Conservation (phyloP, 2,113 vertebrate species). For the Forbesichthys papilliferus region DNA sequence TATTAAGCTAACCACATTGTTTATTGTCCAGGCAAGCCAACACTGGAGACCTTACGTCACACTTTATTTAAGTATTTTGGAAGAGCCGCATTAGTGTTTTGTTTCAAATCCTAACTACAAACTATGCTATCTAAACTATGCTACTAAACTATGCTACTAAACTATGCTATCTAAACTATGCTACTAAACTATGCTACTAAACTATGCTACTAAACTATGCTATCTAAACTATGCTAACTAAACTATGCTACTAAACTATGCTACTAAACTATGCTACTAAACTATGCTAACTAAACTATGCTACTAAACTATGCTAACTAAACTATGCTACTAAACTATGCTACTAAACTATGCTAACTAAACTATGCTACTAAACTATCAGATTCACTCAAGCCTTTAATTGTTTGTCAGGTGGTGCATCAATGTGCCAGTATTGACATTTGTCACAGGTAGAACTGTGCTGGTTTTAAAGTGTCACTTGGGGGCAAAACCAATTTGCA, state of each 20-base stretch:
- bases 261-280: too few species aligned
- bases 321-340: too few species aligned
- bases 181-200: neutral
- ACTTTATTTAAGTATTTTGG: conserved; percentile 8
- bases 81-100: conserved; percentile 13
- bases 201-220: too few species aligned
- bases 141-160: too few species aligned
- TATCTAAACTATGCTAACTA: too few species aligned
- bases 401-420: conserved; percentile 6
- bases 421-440: conserved; percentile 18
- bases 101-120: neutral
- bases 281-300: too few species aligned
- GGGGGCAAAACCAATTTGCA: conserved; percentile 19
- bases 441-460: conserved; percentile 53
- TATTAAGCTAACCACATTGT: neutral
- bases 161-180: too few species aligned
- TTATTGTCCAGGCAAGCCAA: neutral
- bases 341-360: too few species aligned
- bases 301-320: neutral
- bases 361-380: neutral
- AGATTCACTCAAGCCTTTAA: conserved; percentile 4
- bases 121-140: neutral
- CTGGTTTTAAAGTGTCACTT: conserved; percentile 50
- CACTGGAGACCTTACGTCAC: neutral
- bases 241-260: neutral